phyloP scores from a whole-genome alignment of 30 jellyfish, hydroid and myxozoan species.

The Nemopilema nomurai region DNA sequence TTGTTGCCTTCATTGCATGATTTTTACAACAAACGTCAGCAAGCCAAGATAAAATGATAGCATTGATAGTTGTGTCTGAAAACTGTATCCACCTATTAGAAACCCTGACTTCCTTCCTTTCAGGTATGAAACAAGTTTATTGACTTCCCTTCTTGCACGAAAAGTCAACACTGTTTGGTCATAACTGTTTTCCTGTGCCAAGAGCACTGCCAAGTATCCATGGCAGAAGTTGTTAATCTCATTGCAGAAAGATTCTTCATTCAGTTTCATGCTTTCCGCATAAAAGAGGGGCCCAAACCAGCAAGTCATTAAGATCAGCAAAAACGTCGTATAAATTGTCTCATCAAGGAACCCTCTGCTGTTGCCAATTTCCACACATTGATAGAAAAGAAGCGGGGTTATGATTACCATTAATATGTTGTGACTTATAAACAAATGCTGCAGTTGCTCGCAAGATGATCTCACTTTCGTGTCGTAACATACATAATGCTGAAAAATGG shows the following conservation, averaged over 20 bases:
- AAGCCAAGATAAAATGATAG: slow-evolving; percentile 43
- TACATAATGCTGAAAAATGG: slow-evolving; percentile 10
- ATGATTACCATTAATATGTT: slow-evolving; percentile 22
- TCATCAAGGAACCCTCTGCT: not conserved
- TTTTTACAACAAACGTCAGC: slow-evolving; percentile 19
- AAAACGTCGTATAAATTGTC: not conserved
- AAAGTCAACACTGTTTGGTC: not conserved
- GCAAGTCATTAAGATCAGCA: not conserved
- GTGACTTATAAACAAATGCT: slow-evolving; percentile 10
- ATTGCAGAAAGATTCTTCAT: slow-evolving; percentile 14
- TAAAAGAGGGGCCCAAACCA: slow-evolving; percentile 44
- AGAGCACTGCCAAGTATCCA: not conserved
- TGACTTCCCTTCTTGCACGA: slow-evolving; percentile 31
- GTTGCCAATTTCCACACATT: slow-evolving; percentile 12
- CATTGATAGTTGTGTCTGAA: slow-evolving; percentile 43
- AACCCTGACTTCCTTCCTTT: slow-evolving; percentile 52
- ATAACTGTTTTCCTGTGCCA: not conserved
- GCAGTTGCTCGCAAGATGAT: not conserved
- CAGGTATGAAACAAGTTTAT: slow-evolving; percentile 37
- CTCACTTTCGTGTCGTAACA: not conserved
- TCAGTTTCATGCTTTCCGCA: slow-evolving; percentile 35
- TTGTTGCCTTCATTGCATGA: not conserved
- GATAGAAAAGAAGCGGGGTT: slow-evolving; percentile 18
- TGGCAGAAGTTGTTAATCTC: slow-evolving; percentile 44
- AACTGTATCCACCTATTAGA: slow-evolving; percentile 51